Evolutionary conservation across 2,113 vertebrate genomes (phyloP).

Genomic region (Scomber japonicus): DNA sequence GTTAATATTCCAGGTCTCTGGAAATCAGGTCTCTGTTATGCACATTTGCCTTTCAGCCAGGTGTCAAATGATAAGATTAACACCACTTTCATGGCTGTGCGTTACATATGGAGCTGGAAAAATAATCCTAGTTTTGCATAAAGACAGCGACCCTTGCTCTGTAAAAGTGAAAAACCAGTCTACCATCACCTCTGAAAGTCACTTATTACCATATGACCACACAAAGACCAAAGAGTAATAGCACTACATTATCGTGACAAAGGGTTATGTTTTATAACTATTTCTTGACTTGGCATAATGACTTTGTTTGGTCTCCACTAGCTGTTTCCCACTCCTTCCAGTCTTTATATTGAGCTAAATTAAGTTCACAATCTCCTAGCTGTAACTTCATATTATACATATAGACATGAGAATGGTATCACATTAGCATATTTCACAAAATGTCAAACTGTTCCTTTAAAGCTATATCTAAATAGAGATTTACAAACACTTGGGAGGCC

Average conservation of each 20-base stretch:
- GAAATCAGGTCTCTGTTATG: neutral
- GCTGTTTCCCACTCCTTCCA: no score
- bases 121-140: constrained; percentile 16
- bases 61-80: constrained; percentile 21
- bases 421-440: no score
- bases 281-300: no score
- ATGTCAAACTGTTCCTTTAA: no score
- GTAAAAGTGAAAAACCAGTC: neutral
- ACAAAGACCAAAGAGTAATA: no score
- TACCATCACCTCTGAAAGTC: neutral
- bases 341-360: no score
- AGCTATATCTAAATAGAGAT: neutral
- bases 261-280: no score
- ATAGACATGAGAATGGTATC: no score
- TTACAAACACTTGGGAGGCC: neutral
- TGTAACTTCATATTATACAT: no score
- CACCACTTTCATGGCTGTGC: neutral
- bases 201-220: constrained; percentile 15
- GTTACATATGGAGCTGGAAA: constrained; percentile 20
- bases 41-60: constrained; percentile 8
- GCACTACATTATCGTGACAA: no score
- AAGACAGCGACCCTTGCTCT: neutral
- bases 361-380: no score
- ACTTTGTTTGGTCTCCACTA: no score
- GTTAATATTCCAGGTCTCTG: neutral